These are phyloP conservation scores for Sardinella longiceps DNA, from an alignment of 2,797 vertebrate species.

Conservation along the genomic window DNA sequence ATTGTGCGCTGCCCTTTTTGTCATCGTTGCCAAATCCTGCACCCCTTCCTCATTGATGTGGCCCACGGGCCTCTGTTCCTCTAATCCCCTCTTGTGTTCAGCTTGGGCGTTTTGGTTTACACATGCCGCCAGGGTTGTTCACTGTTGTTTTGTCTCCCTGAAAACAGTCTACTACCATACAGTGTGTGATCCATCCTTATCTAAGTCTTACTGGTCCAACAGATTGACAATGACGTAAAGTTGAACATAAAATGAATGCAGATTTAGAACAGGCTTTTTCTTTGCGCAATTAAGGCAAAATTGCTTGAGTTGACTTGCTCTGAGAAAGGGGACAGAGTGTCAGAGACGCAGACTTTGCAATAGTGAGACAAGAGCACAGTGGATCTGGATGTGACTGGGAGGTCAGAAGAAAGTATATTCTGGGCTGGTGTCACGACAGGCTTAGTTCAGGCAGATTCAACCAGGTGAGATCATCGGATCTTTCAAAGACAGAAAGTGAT, in stretches of 20 bases:
- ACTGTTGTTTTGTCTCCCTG: not conserved
- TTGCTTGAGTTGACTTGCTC: not conserved
- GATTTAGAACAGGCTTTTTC: not conserved
- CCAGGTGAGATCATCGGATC: constrained; percentile 73
- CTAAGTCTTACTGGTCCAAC: not conserved
- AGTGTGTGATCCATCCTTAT: not conserved
- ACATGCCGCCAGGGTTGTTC: not conserved
- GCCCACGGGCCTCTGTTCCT: constrained; percentile 56
- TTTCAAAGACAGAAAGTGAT: constrained; percentile 44
- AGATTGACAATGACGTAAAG: not conserved
- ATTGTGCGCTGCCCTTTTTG: constrained; percentile 64
- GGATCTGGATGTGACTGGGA: constrained; percentile 25
- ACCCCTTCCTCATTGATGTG: constrained; percentile 64
- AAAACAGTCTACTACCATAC: constrained; percentile 11
- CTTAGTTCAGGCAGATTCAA: constrained; percentile 59
- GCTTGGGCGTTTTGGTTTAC: not conserved
- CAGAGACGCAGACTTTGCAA: not conserved
- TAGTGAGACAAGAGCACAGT: not conserved
- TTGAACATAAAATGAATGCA: not conserved
- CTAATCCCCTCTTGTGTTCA: constrained; percentile 58
- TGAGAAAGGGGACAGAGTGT: not conserved
- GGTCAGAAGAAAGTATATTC: constrained; percentile 33
- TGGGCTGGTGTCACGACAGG: constrained; percentile 30
- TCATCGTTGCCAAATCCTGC: constrained; percentile 67
- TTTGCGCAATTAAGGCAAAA: not conserved